Evolutionary conservation across 2,888 invertebrate genomes (phyloP).

Genomic region (Brachylomia viminalis): DNA sequence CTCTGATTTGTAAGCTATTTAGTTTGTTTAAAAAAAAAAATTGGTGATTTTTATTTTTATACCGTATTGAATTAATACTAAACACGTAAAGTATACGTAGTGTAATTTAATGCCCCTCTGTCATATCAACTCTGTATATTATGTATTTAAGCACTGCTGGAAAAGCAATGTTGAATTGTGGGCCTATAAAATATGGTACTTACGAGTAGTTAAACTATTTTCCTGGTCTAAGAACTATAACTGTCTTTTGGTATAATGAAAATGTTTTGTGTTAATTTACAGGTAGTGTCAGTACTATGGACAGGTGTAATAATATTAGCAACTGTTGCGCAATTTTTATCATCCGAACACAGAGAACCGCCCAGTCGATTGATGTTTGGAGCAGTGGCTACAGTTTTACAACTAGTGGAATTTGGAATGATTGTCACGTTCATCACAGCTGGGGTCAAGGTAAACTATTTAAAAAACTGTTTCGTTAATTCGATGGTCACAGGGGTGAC

Average conservation of each 20-base stretch:
- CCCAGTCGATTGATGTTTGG: not conserved
- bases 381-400: not conserved
- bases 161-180: not conserved
- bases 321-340: fast-evolving
- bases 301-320: not conserved
- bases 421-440: slow-evolving; percentile 30
- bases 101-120: too few relatives aligned
- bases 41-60: too few relatives aligned
- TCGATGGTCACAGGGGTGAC: not conserved
- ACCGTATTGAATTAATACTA: too few relatives aligned
- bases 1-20: too few relatives aligned
- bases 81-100: too few relatives aligned
- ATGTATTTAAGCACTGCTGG: not conserved
- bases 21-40: too few relatives aligned
- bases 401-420: slow-evolving; percentile 33
- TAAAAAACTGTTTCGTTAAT: not conserved
- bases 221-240: not conserved
- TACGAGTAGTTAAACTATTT: not conserved
- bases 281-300: slow-evolving; percentile 28
- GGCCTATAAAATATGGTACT: not conserved
- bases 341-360: fast-evolving
- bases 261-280: not conserved
- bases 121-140: too few relatives aligned
- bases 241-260: too few relatives aligned
- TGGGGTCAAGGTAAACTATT: slow-evolving; percentile 28